phyloP scores from a whole-genome alignment of 2,113 vertebrate species.

The Mixornis gularis region DNA sequence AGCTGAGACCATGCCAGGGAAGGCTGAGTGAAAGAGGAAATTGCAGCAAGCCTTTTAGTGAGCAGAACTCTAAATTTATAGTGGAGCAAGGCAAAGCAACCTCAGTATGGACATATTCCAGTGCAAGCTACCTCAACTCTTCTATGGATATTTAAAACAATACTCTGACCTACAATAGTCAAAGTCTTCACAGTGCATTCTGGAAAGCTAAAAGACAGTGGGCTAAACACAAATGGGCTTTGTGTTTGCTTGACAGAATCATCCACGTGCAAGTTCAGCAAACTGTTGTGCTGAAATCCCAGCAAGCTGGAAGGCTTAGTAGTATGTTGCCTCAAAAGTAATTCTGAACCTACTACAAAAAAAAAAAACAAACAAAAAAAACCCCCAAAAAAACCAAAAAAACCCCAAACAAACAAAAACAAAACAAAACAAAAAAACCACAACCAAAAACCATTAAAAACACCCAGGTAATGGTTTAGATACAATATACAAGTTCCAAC shows the following conservation, averaged over 20 bases:
- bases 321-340: neutral
- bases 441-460: no score
- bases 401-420: no score
- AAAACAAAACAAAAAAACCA: no score
- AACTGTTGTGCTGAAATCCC: neutral
- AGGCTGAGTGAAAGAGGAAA: neutral
- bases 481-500: neutral
- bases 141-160: neutral
- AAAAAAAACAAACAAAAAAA: no score
- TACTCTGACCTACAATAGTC: neutral
- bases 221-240: neutral
- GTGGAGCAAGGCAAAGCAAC: neutral
- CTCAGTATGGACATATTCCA: neutral
- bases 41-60: neutral
- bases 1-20: neutral
- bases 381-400: no score
- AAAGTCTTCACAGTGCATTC: neutral
- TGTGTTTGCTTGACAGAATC: neutral
- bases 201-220: neutral
- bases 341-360: neutral
- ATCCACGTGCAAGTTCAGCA: neutral
- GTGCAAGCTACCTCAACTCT: neutral
- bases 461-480: neutral
- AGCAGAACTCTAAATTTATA: neutral
- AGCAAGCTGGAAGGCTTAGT: neutral